A percentile compares a stretch with the other conserved stretches of the same genome.
These are phyloP conservation scores for Poecile atricapillus DNA, from an alignment of 2,113 vertebrate species.

Conservation along the genomic window DNA sequence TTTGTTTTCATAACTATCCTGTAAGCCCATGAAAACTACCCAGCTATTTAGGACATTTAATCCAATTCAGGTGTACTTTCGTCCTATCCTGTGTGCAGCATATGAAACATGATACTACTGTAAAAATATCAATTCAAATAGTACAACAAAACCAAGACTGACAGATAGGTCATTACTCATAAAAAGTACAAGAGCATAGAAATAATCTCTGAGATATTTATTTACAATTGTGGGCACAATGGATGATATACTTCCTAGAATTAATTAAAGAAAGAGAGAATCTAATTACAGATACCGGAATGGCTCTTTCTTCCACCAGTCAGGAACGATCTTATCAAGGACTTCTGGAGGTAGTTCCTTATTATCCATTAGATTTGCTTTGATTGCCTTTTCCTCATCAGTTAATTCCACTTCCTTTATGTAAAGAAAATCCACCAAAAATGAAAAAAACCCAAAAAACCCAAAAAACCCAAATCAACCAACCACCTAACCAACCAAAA, in stretches of 20 bases:
- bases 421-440: not conserved
- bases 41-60: not conserved
- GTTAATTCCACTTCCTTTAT: slow-evolving; percentile 74
- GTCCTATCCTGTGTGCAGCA: not conserved
- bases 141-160: not conserved
- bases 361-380: slow-evolving; percentile 75
- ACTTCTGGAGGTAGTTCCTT: slow-evolving; percentile 75
- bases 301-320: slow-evolving; percentile 90
- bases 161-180: not conserved
- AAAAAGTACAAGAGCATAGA: not conserved
- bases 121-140: not conserved
- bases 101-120: not conserved
- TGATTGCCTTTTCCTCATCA: slow-evolving; percentile 84
- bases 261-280: not conserved
- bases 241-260: not conserved
- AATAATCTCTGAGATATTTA: not conserved
- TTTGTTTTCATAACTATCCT: not conserved
- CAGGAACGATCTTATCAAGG: slow-evolving; percentile 78
- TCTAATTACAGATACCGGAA: slow-evolving; percentile 76
- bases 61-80: not conserved
- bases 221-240: not conserved
- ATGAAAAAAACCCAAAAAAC: fast-evolving
- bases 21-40: not conserved
- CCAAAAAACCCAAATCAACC: not conserved
- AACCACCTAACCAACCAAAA: not conserved